Evolutionary conservation across 2,888 invertebrate genomes (phyloP), one percentile per base, ranked within the genome.

Genomic region (Xiphydria camelus): DNA sequence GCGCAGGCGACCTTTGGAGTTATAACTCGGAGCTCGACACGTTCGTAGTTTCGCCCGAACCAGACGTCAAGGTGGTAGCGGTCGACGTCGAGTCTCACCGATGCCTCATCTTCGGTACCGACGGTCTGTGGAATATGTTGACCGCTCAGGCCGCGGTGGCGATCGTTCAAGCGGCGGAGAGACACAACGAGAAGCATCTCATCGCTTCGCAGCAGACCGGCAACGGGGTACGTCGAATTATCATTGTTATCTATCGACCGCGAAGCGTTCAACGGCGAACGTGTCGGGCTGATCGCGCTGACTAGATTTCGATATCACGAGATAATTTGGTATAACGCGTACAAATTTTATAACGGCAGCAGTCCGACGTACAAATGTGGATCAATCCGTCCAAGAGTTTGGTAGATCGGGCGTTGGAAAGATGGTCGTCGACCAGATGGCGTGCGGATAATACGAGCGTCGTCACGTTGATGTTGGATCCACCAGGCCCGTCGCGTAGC

Each of bases 11-110:
- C 76, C 80, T 99, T 10, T 99, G 98, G 98, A 96, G 96, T 64
- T 97, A 94, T 75, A 96, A 97, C 78, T 89, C 90, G 2, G 86
- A 86, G 46, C 84, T 87, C 59, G 88, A 94, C 74, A 88, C 91
- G 74, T 99, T 94, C 77, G 89, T 96, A 12, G 97, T 99, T n/a
- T 95, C 95, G 20, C 98, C 98, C 0, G 94, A 94, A 75, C 98
- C 98, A 0, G 98, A 99, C 79, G 92, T 96, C 7, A 84, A 86
- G 47, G 94, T 95, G 2, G 79, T 91, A 49, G 83, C 86, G 51
- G 88, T 94, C 58, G 89, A 94, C 75, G 68, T 74, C 3, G 68
- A 70, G 31, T 67, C 79, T 18, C 79, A 79, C 51, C 76, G 90
- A 60, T 98, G 96, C 79, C 80, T 98, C 29, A 89, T 98, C 56